A percentile compares a stretch with the other conserved stretches of the same genome.
These are phyloP conservation scores for Bombus superbus DNA, from an alignment of 1,140 invertebrate species.

Conservation along the genomic window DNA sequence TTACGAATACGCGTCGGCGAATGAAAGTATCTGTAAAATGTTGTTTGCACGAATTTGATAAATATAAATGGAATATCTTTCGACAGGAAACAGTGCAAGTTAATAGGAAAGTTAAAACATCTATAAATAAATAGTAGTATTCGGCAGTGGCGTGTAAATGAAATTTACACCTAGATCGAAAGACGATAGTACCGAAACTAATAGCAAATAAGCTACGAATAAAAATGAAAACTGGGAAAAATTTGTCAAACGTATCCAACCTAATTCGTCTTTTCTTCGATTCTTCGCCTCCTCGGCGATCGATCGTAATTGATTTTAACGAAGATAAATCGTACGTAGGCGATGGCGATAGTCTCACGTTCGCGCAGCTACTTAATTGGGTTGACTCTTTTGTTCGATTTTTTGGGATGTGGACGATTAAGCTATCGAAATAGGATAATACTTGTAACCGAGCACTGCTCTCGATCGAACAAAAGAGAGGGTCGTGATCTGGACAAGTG, in stretches of 20 bases:
- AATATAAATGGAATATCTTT: too few species aligned
- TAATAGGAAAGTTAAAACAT: too few species aligned
- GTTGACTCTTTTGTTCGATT: not conserved
- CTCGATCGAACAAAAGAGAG: constrained; percentile 15
- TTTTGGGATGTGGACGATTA: not conserved
- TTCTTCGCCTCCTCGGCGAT: not conserved
- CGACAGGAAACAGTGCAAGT: too few species aligned
- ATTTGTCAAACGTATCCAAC: not conserved
- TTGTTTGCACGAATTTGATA: too few species aligned
- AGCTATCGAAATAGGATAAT: constrained; percentile 9
- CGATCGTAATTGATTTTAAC: not conserved
- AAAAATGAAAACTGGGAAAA: not conserved
- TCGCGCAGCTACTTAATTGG: constrained; percentile 1
- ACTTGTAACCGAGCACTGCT: not conserved
- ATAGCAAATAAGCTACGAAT: not conserved
- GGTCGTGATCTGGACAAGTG: constrained; percentile 17
- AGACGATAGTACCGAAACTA: too few species aligned
- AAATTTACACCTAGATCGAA: too few species aligned
- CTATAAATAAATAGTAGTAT: too few species aligned
- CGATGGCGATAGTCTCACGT: not conserved
- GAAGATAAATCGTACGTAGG: not conserved
- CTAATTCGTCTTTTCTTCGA: not conserved
- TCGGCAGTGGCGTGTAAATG: too few species aligned
- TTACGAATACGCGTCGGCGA: too few species aligned
- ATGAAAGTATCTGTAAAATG: too few species aligned